Evolutionary conservation across 2,113 vertebrate species (phyloP), one percentile per base, ranked within the genome.

Genomic region (Sturnus vulgaris): DNA sequence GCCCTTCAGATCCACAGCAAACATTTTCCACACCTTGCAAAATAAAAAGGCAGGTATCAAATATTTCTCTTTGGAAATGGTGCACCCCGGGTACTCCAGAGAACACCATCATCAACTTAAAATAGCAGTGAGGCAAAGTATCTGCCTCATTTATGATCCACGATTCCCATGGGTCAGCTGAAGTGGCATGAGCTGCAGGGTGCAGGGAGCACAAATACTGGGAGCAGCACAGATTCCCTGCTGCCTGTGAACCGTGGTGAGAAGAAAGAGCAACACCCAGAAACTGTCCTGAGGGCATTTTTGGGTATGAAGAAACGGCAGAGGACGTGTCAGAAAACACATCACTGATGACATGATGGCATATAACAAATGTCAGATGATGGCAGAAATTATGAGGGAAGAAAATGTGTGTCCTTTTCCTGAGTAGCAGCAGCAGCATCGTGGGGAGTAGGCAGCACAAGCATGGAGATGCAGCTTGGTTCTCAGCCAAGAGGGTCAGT

Each of bases 201-300:
- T 5, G 12, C 0, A 35, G 46, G 22, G 31, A 82, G 47, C 16
- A 24, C 42, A 46, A 14, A 20, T 1, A 5, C 35, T 6, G 22
- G 23, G 12, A 28, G 35, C 1, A 61, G 56, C 75, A 55, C 35
- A 60, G 33, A 35, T 13, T 37, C 39, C 14, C 53, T 7, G 15
- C 39, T 1, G 46, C 52, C 80, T 46, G 15, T 28, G 37, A 63
- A 28, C 12, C 2, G 0, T 1, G 9, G 10, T 3, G 57, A 72
- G 90, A 28, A 72, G 44, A 28, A 35, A 19, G 9, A 59, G 20
- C 39, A 33, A 55, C 1, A 15, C 27, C 24, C 63, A 39, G 35
- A 18, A 76, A 24, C 37, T 35, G 27, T 6, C 7, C 37, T 21
- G 40, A 57, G 61, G 5, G 37, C 12, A 21, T 5, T 37, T n/a